These are phyloP conservation scores for Lasioglossum albipes DNA, from an alignment of 1,140 invertebrate genomes.

Conservation along the genomic window DNA sequence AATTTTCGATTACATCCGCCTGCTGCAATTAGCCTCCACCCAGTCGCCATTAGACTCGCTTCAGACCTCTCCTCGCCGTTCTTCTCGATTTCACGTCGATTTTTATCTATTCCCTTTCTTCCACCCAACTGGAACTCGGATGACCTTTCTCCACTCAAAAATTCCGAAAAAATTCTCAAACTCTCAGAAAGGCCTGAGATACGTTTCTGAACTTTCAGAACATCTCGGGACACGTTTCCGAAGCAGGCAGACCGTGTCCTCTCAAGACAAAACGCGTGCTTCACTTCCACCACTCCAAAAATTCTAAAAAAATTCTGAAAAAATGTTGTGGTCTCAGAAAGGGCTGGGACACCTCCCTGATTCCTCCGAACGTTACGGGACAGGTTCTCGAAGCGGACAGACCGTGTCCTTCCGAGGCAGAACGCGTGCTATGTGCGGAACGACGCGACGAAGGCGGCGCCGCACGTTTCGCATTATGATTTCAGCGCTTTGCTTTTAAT, in stretches of 20 bases:
- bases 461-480: constrained; percentile 82
- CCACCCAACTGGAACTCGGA: too few species aligned
- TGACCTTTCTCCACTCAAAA: too few species aligned
- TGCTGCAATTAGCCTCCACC: constrained; percentile 61
- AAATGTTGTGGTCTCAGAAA: too few species aligned
- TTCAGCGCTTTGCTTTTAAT: constrained; percentile 83
- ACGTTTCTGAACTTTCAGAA: neutral
- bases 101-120: neutral
- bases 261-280: constrained; percentile 4
- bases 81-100: neutral
- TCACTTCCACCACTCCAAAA: too few species aligned
- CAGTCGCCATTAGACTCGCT: constrained; percentile 1
- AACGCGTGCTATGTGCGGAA: constrained; percentile 57
- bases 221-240: neutral
- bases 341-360: neutral
- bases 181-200: neutral
- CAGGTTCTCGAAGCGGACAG: neutral
- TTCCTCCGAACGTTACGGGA: constrained; percentile 1
- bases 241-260: constrained; percentile 7
- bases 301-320: too few species aligned
- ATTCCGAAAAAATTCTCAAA: too few species aligned
- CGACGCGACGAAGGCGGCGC: constrained; percentile 70
- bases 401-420: constrained; percentile 24
- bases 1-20: constrained; percentile 64
- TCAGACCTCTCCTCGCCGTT: neutral